phyloP scores from a whole-genome alignment of 2,888 invertebrate genomes.

The Melinaea menophilus region DNA sequence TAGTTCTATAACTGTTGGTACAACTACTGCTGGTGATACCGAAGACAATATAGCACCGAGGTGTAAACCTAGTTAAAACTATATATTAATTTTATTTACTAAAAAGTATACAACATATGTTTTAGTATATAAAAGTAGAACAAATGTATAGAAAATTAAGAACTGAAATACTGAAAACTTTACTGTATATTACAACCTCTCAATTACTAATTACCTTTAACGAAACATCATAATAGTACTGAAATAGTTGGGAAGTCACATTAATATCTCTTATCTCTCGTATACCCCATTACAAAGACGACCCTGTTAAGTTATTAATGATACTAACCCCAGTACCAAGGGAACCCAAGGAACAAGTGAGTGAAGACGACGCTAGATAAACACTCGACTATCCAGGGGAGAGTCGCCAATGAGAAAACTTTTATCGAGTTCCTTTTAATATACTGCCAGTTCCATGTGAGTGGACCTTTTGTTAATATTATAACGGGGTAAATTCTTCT shows the following conservation, averaged over 20 bases:
- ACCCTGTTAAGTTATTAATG: conserved; percentile 16
- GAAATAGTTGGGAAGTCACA: background rate
- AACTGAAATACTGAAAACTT: background rate
- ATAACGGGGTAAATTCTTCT: conserved; percentile 72
- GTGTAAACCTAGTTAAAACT: conserved; percentile 76
- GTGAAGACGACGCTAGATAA: conserved; percentile 63
- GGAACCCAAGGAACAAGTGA: conserved; percentile 64
- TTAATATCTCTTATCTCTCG: conserved; percentile 1
- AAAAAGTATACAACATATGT: background rate
- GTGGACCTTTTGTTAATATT: conserved; percentile 70
- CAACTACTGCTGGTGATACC: conserved; percentile 97
- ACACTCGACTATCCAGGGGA: conserved; percentile 72
- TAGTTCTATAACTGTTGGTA: conserved; percentile 90
- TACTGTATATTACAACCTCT: no score
- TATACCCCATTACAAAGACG: background rate
- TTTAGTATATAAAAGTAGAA: background rate
- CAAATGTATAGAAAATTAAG: background rate
- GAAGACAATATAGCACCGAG: conserved; percentile 92
- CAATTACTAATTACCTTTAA: background rate
- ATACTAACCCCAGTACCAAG: conserved; percentile 73
- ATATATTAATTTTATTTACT: background rate
- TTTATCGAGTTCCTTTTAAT: conserved; percentile 68
- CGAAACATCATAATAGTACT: background rate
- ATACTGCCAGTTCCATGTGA: conserved; percentile 72
- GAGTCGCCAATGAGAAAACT: conserved; percentile 71